Evolutionary conservation across 2,113 vertebrate genomes (phyloP).

Genomic region (Lepisosteus osseus): DNA sequence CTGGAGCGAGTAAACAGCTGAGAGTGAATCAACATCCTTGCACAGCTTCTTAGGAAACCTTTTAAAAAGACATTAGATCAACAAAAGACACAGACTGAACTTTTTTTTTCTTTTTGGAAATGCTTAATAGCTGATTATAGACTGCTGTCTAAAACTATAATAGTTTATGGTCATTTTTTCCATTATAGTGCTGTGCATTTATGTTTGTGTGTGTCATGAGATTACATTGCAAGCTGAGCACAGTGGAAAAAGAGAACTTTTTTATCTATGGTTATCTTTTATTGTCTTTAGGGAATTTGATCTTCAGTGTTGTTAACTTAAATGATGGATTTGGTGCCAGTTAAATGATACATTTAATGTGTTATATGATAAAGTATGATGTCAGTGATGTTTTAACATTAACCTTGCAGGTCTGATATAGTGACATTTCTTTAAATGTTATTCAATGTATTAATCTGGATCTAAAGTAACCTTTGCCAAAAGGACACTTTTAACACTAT

Average conservation of each 20-base stretch:
- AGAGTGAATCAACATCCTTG: background rate
- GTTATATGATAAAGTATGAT: no score
- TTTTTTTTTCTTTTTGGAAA: background rate
- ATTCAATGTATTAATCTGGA: no score
- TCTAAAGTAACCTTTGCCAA: no score
- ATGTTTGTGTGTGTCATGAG: background rate
- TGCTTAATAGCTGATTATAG: background rate
- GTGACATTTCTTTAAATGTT: no score
- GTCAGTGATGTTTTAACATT: no score
- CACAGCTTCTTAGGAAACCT: background rate
- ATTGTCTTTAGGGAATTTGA: background rate
- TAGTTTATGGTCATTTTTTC: background rate
- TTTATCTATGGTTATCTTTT: no score
- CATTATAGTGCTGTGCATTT: background rate
- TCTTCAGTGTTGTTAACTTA: background rate
- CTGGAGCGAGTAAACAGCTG: conserved; percentile 3
- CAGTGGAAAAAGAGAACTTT: background rate
- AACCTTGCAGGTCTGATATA: no score
- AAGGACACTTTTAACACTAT: no score
- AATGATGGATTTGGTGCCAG: background rate
- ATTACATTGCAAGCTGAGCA: background rate
- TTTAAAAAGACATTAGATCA: background rate
- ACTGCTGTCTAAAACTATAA: conserved; percentile 1
- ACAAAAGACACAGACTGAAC: background rate
- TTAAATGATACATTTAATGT: background rate